Percentiles rank a stretch among this genome's conserved stretches.
These are phyloP conservation scores for Drosophila meridionalis DNA, from an alignment of 2,888 invertebrate genomes.

Conservation along the genomic window DNA sequence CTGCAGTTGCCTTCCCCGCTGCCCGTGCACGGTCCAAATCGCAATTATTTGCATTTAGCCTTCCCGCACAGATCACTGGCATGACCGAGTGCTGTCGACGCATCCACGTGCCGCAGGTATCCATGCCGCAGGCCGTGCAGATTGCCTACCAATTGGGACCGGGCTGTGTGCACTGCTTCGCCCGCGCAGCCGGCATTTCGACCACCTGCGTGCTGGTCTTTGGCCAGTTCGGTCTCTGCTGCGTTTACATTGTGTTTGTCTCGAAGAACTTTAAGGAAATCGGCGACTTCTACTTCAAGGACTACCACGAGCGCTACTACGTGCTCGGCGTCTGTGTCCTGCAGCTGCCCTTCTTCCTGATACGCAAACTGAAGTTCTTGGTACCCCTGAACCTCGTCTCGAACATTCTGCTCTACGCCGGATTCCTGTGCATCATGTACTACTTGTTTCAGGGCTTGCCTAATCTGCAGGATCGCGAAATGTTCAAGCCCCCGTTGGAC, in stretches of 20 bases:
- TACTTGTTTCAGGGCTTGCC: slow-evolving; percentile 90
- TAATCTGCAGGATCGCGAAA: slow-evolving; percentile 79
- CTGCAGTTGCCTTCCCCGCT: slow-evolving; percentile 8
- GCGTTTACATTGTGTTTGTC: slow-evolving; percentile 97
- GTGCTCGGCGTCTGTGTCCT: slow-evolving; percentile 87
- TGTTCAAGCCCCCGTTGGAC: slow-evolving; percentile 85
- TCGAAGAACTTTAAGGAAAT: slow-evolving; percentile 92
- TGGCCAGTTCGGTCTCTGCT: slow-evolving; percentile 97
- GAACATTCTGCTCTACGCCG: slow-evolving; percentile 87
- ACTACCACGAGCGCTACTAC: slow-evolving; percentile 85
- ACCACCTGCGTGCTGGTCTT: slow-evolving; percentile 92
- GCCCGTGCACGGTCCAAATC: slow-evolving; percentile 12
- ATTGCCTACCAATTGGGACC: slow-evolving; percentile 65
- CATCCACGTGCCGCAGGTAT: slow-evolving; percentile 61
- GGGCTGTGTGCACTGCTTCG: slow-evolving; percentile 56
- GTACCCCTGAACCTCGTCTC: slow-evolving; percentile 96
- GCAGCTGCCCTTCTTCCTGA: slow-evolving; percentile 89
- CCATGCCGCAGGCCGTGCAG: slow-evolving; percentile 65
- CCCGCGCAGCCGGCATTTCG: slow-evolving; percentile 78
- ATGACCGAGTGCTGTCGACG: slow-evolving; percentile 73
- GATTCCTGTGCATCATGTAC: slow-evolving; percentile 88
- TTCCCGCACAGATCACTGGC: slow-evolving; percentile 51
- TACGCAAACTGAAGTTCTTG: slow-evolving; percentile 91
- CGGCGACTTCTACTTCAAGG: slow-evolving; percentile 86
- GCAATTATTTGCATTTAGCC: slow-evolving; percentile 53